A percentile compares a stretch with the other conserved stretches of the same genome.
phyloP scores from a whole-genome alignment of 2,797 vertebrate species.

The Pristis pectinata region DNA sequence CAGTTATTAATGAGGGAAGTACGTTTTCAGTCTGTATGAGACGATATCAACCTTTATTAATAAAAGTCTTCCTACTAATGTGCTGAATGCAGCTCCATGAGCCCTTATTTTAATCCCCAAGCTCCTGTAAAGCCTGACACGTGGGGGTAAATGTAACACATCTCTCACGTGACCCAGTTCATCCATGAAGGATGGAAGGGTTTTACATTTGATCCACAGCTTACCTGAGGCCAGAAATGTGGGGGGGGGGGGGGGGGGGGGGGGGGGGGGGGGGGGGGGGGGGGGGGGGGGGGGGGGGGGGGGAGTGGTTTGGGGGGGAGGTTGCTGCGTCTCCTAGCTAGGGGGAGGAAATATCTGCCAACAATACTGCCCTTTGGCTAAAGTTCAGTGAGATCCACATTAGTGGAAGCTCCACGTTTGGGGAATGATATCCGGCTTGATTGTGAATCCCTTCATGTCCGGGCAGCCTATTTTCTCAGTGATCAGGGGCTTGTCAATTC shows the following conservation, averaged over 20 bases:
- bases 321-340: not conserved
- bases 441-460: not conserved
- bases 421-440: not conserved
- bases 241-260: too few relatives aligned
- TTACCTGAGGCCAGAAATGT: not conserved
- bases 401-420: not conserved
- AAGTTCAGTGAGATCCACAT: not conserved
- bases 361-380: too few relatives aligned
- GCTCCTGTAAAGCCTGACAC: not conserved
- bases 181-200: not conserved
- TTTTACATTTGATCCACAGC: not conserved
- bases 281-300: too few relatives aligned
- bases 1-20: too few relatives aligned
- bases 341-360: not conserved
- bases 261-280: too few relatives aligned
- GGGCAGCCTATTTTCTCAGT: not conserved
- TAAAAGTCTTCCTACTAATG: too few relatives aligned
- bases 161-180: not conserved
- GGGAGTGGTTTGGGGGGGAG: not conserved
- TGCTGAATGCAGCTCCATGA: too few relatives aligned
- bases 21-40: too few relatives aligned
- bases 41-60: too few relatives aligned
- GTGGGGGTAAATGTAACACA: not conserved
- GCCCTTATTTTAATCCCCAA: not conserved
- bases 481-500: not conserved